Evolutionary conservation across 2,797 vertebrate genomes (phyloP), one percentile per base, ranked within the genome.

Genomic region (Chlorospingus semifuscus): DNA sequence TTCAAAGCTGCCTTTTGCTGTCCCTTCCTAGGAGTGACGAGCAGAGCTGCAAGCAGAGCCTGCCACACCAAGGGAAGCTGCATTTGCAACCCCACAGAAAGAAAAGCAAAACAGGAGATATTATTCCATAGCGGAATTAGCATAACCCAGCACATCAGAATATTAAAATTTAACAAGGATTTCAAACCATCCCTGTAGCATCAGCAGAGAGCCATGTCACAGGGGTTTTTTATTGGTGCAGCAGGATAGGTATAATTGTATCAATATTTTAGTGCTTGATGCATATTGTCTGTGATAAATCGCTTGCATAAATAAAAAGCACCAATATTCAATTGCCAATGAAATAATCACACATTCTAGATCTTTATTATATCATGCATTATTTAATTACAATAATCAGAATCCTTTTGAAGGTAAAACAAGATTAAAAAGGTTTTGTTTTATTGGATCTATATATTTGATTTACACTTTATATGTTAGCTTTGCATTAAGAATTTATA

Each of bases 401-500:
- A 98, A 98, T 97, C 77, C 96, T 97, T 98, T 97, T 97, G 97
- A 98, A 98, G 97, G 97, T 97, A 97, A 98, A 98, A 97, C 97
- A 98, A 97, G 98, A 98, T 98, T 98, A 98, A 98, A 98, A 98
- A 98, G 97, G 97, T 97, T 98, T 98, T 98, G 96, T 97, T 98
- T 98, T 98, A 98, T 98, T 98, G 98, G 97, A 98, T 98, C 98
- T 98, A 98, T 98, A 98, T 98, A 98, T 98, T 98, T 98, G 98
- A 98, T 98, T 98, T 98, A 98, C 97, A 98, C 96, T 98, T 98
- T 98, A 98, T 98, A 98, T 98, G 97, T 98, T 98, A 98, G 98
- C 93, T 98, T 98, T 98, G 97, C 98, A 99, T 99, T 99, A 98
- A 98, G 98, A 98, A 98, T 98, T 98, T 98, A 99, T 98, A 98